Evolutionary conservation across 2,113 vertebrate species (phyloP), one percentile per base, ranked within the genome.

Genomic region (Lamprologus tigripictilis): DNA sequence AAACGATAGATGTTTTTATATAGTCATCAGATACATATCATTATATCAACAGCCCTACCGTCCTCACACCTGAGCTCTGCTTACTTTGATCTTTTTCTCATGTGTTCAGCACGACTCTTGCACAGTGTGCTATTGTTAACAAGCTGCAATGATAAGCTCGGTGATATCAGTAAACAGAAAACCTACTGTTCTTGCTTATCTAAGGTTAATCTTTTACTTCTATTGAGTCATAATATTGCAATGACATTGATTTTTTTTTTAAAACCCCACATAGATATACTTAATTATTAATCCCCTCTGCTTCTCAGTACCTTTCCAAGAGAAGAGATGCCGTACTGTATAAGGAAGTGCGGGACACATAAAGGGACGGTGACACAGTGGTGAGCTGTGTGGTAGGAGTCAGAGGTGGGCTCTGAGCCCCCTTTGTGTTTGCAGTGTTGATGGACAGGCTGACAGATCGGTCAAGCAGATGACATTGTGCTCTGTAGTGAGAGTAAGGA

Each of bases 1-100:
- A 51, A 51, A n/a, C 9, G n/a, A 21, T 0, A 1, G n/a, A 21
- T 0, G 9, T 1, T 53, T n/a, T 54, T 53, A 6, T 54, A 54
- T 54, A 1, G 2, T 53, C 3, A 53, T 21, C 8, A 0, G 47
- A 47, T 47, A n/a, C 2, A 51, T n/a, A 9, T 51, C 0, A 1
- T 53, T 53, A 53, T 2, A 53, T 53, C 5, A 54, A 2, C 53
- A 54, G n/a, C 11, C 11, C 53, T 23, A 73, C 7, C 1, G 19
- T n/a, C 51, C 78, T 51, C 6, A 49, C 76, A 8, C 54, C 35
- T 37, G 10, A n/a, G n/a, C 58, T 31, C 13, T 55, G 51, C 37
- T 11, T 4, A 33, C 28, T 13, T 51, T 47, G 7, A 54, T 88
- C 53, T 51, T 80, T 68, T 7, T 71, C 4, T 13, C 2, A 6